These are phyloP conservation scores for Hypomecis punctinalis DNA, from an alignment of 2,888 invertebrate genomes.

Conservation along the genomic window DNA sequence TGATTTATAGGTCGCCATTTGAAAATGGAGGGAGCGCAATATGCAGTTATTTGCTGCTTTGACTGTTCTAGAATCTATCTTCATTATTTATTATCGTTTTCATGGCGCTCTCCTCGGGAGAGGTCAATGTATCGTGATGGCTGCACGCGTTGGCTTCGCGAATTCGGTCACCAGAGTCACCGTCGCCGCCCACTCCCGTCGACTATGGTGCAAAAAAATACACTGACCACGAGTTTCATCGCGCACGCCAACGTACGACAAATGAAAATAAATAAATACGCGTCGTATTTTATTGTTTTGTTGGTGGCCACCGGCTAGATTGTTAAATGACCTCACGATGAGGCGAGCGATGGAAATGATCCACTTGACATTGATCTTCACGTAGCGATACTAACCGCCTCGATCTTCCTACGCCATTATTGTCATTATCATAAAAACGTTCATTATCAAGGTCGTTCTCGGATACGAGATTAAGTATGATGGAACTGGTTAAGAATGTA, in stretches of 20 bases:
- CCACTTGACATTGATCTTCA: slow-evolving; percentile 32
- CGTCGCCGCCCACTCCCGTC: slow-evolving; percentile 41
- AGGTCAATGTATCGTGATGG: slow-evolving; percentile 60
- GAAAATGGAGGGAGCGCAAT: slow-evolving; percentile 12
- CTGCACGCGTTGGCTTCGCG: slow-evolving; percentile 43
- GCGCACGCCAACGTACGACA: slow-evolving; percentile 41
- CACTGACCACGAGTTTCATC: slow-evolving; percentile 32
- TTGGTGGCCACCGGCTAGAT: slow-evolving; percentile 17
- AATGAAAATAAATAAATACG: slow-evolving; percentile 50
- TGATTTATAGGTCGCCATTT: slow-evolving; percentile 18
- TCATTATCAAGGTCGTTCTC: slow-evolving; percentile 47
- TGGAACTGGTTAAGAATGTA: slow-evolving; percentile 1
- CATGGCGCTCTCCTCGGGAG: slow-evolving; percentile 36
- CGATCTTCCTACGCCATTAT: slow-evolving; percentile 26
- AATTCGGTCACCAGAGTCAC: slow-evolving; percentile 44
- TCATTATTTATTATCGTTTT: slow-evolving; percentile 1
- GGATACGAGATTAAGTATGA: slow-evolving; percentile 4
- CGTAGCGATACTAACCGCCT: slow-evolving; percentile 17
- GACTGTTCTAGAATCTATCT: background rate
- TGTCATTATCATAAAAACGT: slow-evolving; percentile 37
- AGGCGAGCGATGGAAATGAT: slow-evolving; percentile 19
- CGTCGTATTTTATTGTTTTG: slow-evolving; percentile 38
- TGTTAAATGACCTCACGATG: slow-evolving; percentile 20
- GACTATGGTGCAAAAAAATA: slow-evolving; percentile 21
- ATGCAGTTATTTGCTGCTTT: slow-evolving; percentile 1